Evolutionary conservation across 2,888 invertebrate genomes (phyloP), one percentile per base, ranked within the genome.

Genomic region (Alcis repandata): DNA sequence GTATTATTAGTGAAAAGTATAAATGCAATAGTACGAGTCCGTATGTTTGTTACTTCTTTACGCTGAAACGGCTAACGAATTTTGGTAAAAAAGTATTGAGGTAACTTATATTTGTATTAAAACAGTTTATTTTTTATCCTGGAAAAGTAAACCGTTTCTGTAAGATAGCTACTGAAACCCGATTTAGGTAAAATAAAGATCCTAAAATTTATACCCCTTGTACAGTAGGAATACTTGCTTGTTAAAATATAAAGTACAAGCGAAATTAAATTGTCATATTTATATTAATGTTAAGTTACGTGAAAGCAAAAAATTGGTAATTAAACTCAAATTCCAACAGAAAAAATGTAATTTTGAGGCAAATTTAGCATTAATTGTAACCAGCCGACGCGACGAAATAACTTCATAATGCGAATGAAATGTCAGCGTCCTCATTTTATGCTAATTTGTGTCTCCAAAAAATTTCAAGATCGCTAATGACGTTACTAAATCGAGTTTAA

Each of bases 301-400:
- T 51, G 36, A 58, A 58, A 58, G 38, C 19, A 53, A 53, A 66
- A 54, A 43, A 20, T 56, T n/a, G 46, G 59, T 36, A 61, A 52
- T 64, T 63, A 45, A 54, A 54, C 32, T 46, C 57, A 60, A 66
- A 54, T 32, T 32, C 15, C 41, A 54, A 19, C 32, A 27, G 54
- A 54, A 54, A 54, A 27, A 43, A 27, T 33, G 32, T 17, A 54
- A 54, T 43, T 43, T 54, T 40, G 40, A 8, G 32, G 54, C 54
- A 54, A 40, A 41, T 54, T 54, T 54, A 43, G 13, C 41, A 54
- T 41, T 54, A 41, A 54, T 54, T 54, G 54, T 54, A 41, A 11
- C 27, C 41, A 54, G 41, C 41, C 17, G 41, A 10, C 53, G 40
- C 6, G 53, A 27, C 32, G 53, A 54, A 54, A 54, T 41, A 43